These are phyloP conservation scores for Chrysodeixis includens DNA, from an alignment of 2,888 invertebrate genomes.

Conservation along the genomic window DNA sequence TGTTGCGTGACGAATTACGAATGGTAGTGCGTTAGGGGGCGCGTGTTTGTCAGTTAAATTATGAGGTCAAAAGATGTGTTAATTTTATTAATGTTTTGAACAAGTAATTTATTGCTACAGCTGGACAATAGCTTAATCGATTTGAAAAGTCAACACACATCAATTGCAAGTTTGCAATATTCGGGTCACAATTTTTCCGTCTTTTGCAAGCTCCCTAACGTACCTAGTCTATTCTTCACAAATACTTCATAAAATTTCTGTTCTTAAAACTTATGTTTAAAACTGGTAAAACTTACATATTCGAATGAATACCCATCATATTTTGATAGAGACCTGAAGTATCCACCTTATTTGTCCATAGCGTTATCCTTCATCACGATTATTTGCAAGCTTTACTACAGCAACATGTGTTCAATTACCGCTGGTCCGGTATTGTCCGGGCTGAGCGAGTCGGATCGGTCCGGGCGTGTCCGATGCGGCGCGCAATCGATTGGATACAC, in stretches of 20 bases:
- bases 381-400: conserved; percentile 13
- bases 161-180: background rate
- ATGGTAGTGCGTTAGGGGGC: conserved; percentile 52
- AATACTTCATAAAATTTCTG: too few species aligned
- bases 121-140: conserved; percentile 40
- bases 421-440: conserved; percentile 20
- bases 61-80: conserved; percentile 68
- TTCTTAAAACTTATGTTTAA: too few species aligned
- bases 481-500: conserved; percentile 71
- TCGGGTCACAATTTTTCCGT: too few species aligned
- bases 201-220: too few species aligned
- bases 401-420: conserved; percentile 59
- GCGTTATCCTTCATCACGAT: background rate
- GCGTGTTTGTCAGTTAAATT: conserved; percentile 59
- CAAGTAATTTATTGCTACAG: conserved; percentile 45
- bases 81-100: conserved; percentile 56
- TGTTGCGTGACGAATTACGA: conserved; percentile 58
- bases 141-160: conserved; percentile 9
- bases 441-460: conserved; percentile 8
- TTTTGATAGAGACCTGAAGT: too few species aligned
- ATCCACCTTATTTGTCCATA: background rate
- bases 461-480: conserved; percentile 65
- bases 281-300: too few species aligned
- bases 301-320: too few species aligned
- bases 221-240: too few species aligned